Evolutionary conservation across 2,888 invertebrate species (phyloP).

Genomic region (Apeira syringaria): DNA sequence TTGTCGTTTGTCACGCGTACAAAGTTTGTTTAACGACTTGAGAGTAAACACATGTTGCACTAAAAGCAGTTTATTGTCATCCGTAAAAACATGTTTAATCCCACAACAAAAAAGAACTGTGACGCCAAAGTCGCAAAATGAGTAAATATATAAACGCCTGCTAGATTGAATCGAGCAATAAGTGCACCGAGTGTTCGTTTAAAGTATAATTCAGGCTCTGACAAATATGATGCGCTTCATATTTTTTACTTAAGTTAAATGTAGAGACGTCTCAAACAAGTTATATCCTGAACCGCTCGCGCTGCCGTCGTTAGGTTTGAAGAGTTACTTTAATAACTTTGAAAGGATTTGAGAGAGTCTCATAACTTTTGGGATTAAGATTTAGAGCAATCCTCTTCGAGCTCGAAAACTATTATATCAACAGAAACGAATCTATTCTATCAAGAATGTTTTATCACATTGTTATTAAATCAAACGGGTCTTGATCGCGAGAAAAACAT

Average conservation of each 20-base stretch:
- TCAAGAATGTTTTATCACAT: no score
- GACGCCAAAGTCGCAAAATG: conserved; percentile 28
- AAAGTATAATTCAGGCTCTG: conserved; percentile 4
- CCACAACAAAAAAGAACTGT: conserved; percentile 31
- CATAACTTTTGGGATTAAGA: conserved; percentile 54
- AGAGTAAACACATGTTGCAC: conserved; percentile 65
- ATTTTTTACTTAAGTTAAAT: conserved; percentile 4
- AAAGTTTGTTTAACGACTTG: conserved; percentile 64
- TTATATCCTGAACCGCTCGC: conserved; percentile 26
- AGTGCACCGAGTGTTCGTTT: conserved; percentile 10
- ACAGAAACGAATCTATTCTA: conserved; percentile 4
- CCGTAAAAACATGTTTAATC: conserved; percentile 49
- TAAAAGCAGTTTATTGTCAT: conserved; percentile 62
- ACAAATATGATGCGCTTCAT: neutral
- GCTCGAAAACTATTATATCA: conserved; percentile 13
- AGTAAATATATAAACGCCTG: conserved; percentile 48
- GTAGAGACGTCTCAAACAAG: conserved; percentile 12
- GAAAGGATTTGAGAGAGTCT: conserved; percentile 52
- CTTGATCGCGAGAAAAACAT: no score
- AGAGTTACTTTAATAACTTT: conserved; percentile 53
- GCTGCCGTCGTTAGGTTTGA: conserved; percentile 26
- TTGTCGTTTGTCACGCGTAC: conserved; percentile 46
- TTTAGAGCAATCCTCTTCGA: conserved; percentile 42
- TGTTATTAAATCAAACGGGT: no score
- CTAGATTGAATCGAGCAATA: conserved; percentile 50